Evolutionary conservation across 2,888 invertebrate species (phyloP).

Genomic region (Drosophila anceps): DNA sequence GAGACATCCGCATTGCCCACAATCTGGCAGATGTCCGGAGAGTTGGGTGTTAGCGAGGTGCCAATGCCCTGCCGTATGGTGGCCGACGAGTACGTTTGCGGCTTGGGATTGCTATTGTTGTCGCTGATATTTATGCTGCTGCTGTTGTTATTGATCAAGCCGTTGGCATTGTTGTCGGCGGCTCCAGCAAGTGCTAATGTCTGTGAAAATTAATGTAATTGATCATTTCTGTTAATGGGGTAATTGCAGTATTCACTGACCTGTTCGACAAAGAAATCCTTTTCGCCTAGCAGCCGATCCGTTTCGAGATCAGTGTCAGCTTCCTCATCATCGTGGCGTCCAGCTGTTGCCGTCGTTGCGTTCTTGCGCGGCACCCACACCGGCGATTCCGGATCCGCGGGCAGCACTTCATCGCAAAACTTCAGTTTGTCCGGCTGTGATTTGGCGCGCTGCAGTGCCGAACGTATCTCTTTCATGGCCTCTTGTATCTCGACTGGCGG

Average conservation of each 20-base stretch:
- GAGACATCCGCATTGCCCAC: constrained; percentile 79
- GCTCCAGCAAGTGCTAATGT: constrained; percentile 44
- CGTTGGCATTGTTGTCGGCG: constrained; percentile 71
- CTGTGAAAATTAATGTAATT: constrained; percentile 41
- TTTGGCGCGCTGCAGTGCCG: constrained; percentile 88
- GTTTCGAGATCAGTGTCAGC: constrained; percentile 99
- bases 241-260: constrained; percentile 33
- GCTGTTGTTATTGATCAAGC: constrained; percentile 36
- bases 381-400: constrained; percentile 83
- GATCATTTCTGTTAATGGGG: neutral
- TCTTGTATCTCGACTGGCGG: constrained; percentile 87
- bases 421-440: constrained; percentile 84
- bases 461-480: constrained; percentile 93
- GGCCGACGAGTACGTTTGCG: constrained; percentile 83
- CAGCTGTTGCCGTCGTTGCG: constrained; percentile 9
- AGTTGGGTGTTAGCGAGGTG: constrained; percentile 82
- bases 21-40: constrained; percentile 83
- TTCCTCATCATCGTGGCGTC: constrained; percentile 89
- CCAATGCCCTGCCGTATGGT: constrained; percentile 85
- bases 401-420: constrained; percentile 83
- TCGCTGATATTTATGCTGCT: constrained; percentile 41
- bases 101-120: constrained; percentile 71
- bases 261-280: constrained; percentile 93
- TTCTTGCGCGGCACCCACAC: constrained; percentile 84
- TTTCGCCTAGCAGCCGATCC: constrained; percentile 97